Evolutionary conservation across 2,888 invertebrate genomes (phyloP), one percentile per base, ranked within the genome.

Genomic region (Microplitis manilae): DNA sequence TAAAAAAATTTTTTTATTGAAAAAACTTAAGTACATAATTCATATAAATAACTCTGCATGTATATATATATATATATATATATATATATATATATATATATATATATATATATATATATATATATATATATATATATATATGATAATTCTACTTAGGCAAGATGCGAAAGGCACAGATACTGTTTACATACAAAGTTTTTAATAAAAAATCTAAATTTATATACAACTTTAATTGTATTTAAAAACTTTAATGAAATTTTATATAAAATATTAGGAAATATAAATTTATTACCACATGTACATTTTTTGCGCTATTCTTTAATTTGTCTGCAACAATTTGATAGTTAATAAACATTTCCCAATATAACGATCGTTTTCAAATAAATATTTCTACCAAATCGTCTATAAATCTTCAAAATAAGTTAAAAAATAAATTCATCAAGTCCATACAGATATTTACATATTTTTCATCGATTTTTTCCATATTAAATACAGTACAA

Each of bases 61-160:
- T 77, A 76, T 85, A 86, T 87, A 87, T 85, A 88, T 87, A 87
- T 80, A 84, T 77, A 76, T 85, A 86, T 87, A 87, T 85, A 88
- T 87, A 87, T 83, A 82, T 85, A 78, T 81, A 81, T 77, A 69
- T 61, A 64, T 39, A 70, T 77, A 69, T 61, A 64, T 39, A 70
- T 77, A 69, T 61, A 64, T 39, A 70, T 77, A 69, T 61, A 64
- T 39, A 70, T 77, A 69, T 61, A 64, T 39, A 70, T 77, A 69
- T 61, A 64, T 39, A 70, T 20, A 20, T 20, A 20, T 20, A 84
- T 83, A 83, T 80, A 73, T 77, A 69, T 39, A 64, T 39, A 70
- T 17, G 9, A 8, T 79, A 80, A 64, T 78, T 75, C 76, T 81
- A 50, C 62, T 81, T 84, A 84, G 88, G 88, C 88, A 88, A 88